These are phyloP conservation scores for Potorous gilbertii DNA, from an alignment of 2,797 vertebrate genomes.

Conservation along the genomic window DNA sequence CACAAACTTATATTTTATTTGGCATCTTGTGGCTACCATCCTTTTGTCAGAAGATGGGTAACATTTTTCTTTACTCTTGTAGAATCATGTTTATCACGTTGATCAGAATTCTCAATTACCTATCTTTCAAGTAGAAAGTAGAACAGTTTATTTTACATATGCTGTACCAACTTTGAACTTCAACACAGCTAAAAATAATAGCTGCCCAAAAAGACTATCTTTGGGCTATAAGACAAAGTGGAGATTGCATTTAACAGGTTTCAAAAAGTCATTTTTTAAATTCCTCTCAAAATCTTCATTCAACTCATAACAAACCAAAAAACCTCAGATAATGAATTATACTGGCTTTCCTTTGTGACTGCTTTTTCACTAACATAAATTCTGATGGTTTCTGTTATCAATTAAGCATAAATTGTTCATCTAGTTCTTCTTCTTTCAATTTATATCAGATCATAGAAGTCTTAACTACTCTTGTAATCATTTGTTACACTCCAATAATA, in stretches of 20 bases:
- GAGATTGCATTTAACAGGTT: background rate
- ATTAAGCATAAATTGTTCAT: background rate
- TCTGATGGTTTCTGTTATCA: background rate
- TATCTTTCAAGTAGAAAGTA: background rate
- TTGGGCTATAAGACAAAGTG: background rate
- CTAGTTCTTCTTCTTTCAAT: too few species aligned
- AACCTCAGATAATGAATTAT: background rate
- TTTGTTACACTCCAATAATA: too few species aligned
- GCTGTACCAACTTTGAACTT: background rate
- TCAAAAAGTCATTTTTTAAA: conserved; percentile 45
- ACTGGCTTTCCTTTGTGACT: background rate
- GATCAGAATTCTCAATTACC: background rate
- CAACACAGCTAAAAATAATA: background rate
- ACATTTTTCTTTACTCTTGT: too few species aligned
- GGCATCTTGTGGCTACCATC: too few species aligned
- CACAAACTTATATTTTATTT: too few species aligned
- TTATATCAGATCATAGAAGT: too few species aligned
- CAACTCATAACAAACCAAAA: conserved; percentile 8
- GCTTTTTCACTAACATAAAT: background rate
- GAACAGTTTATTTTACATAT: background rate
- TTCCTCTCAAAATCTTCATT: conserved; percentile 31
- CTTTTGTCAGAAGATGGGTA: too few species aligned
- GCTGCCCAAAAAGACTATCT: background rate
- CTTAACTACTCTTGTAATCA: too few species aligned
- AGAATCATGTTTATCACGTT: too few species aligned